A percentile compares a stretch with the other conserved stretches of the same genome.
Evolutionary conservation across 2,113 vertebrate species (phyloP).

Genomic region (Thermophis baileyi): DNA sequence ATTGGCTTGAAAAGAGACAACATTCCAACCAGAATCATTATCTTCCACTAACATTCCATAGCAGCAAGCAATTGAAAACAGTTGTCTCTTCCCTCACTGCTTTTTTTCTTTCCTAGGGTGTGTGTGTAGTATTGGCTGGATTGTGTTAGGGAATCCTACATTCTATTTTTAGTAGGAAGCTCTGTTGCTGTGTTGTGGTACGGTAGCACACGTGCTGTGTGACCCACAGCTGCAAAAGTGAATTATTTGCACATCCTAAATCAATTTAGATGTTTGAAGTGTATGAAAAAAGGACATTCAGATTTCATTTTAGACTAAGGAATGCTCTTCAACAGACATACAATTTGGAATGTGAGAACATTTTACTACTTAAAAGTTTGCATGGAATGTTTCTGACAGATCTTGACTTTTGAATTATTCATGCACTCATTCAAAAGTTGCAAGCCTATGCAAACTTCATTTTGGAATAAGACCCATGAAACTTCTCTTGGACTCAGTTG

Average conservation of each 20-base stretch:
- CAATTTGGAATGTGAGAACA: conserved; percentile 15
- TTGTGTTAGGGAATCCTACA: conserved; percentile 61
- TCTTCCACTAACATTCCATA: conserved; percentile 67
- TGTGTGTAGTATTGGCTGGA: conserved; percentile 51
- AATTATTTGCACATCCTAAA: conserved; percentile 62
- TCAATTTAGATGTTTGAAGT: conserved; percentile 58
- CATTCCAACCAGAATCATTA: conserved; percentile 39
- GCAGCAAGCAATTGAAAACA: conserved; percentile 67
- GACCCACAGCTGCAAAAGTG: conserved; percentile 56
- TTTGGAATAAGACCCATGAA: background rate
- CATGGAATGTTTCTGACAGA: conserved; percentile 11
- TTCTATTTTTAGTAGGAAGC: conserved; percentile 63
- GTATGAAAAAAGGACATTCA: conserved; percentile 41
- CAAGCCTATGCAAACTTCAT: background rate
- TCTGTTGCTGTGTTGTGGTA: conserved; percentile 50
- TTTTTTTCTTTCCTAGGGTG: background rate
- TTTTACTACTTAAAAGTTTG: conserved; percentile 9
- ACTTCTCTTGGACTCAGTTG: background rate
- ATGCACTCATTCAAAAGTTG: background rate
- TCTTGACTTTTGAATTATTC: background rate
- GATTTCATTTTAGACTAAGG: conserved; percentile 48
- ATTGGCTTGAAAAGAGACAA: conserved; percentile 23
- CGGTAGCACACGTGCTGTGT: conserved; percentile 51
- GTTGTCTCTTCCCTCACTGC: conserved; percentile 41
- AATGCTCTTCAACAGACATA: conserved; percentile 40